phyloP scores from a whole-genome alignment of 2,113 vertebrate genomes.

The Hippocampus zosterae region DNA sequence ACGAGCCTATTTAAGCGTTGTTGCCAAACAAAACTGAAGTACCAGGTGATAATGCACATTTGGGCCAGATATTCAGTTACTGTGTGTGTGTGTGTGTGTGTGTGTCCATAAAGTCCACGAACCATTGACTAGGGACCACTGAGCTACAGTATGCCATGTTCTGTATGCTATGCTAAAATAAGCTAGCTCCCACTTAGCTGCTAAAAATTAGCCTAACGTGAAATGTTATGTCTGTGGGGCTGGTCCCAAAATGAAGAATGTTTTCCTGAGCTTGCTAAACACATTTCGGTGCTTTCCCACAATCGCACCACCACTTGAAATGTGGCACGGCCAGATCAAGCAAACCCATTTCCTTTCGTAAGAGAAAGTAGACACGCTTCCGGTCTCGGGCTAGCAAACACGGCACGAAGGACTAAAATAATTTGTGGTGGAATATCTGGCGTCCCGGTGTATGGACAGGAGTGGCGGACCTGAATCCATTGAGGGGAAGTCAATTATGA shows the following conservation, averaged over 20 bases:
- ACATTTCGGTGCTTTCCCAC: neutral
- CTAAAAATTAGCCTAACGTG: neutral
- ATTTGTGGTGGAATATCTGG: slow-evolving; percentile 38
- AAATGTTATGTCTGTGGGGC: neutral
- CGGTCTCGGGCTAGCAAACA: slow-evolving; percentile 15
- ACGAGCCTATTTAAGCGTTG: too few species aligned
- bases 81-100: too few species aligned
- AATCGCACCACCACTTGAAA: slow-evolving; percentile 2
- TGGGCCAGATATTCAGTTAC: too few species aligned
- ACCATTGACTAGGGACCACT: too few species aligned
- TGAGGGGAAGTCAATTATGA: neutral
- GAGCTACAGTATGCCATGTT: too few species aligned
- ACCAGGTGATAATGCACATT: too few species aligned
- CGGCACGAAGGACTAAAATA: slow-evolving; percentile 7
- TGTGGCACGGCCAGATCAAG: neutral
- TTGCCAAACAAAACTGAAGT: too few species aligned
- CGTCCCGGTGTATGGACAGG: slow-evolving; percentile 6
- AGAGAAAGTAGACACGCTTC: slow-evolving; percentile 44
- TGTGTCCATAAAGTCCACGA: too few species aligned
- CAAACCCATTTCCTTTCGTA: slow-evolving; percentile 20
- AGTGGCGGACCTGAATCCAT: neutral
- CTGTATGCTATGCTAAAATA: neutral
- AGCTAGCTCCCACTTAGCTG: neutral
- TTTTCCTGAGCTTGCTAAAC: neutral
- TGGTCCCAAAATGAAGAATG: neutral